A percentile compares a stretch with the other conserved stretches of the same genome.
phyloP scores from a whole-genome alignment of 1,140 invertebrate genomes.

The Galleria mellonella region DNA sequence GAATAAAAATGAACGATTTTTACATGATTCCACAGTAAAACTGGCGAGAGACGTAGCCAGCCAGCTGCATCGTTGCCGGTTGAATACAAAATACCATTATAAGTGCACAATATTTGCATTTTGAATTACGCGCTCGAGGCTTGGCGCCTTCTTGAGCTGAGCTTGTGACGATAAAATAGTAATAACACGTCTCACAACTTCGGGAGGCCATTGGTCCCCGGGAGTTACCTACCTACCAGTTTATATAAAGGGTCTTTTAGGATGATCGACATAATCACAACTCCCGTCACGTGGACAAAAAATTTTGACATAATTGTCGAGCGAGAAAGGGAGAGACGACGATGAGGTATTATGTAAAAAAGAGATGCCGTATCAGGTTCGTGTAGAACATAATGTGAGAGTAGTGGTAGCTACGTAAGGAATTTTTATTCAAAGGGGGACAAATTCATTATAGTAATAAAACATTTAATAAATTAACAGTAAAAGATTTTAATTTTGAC shows the following conservation, averaged over 20 bases:
- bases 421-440: no score
- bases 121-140: slow-evolving; percentile 57
- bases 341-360: no score
- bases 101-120: slow-evolving; percentile 69
- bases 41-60: slow-evolving; percentile 49
- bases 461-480: no score
- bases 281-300: no score
- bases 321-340: no score
- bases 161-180: neutral
- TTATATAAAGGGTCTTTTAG: neutral
- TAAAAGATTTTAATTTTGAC: no score
- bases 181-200: neutral
- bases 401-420: no score
- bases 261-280: neutral
- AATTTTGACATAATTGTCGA: no score
- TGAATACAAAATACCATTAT: slow-evolving; percentile 66
- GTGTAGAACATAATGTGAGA: no score
- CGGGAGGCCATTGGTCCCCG: neutral
- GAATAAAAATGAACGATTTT: slow-evolving; percentile 66
- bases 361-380: no score
- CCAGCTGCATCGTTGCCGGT: slow-evolving; percentile 34
- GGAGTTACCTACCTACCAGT: neutral
- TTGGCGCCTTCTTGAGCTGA: slow-evolving; percentile 3
- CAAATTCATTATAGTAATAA: no score
- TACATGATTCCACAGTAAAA: slow-evolving; percentile 69